Evolutionary conservation across 2,888 invertebrate genomes (phyloP).

Genomic region (Ommatoiulus sabulosus): DNA sequence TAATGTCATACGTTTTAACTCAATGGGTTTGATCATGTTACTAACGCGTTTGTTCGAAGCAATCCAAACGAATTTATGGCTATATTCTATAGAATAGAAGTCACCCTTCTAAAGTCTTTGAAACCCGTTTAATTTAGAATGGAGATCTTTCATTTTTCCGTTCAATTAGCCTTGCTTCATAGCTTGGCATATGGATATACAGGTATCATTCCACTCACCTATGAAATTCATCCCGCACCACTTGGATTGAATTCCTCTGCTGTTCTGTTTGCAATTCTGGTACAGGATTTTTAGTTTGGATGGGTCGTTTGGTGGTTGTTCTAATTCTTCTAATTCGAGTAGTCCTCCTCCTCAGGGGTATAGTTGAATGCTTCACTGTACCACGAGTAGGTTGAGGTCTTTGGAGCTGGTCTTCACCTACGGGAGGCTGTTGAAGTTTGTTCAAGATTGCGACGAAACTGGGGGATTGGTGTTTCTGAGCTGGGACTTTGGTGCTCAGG

Average conservation of each 20-base stretch:
- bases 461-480: slow-evolving; percentile 8
- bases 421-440: neutral
- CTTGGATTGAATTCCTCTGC: slow-evolving; percentile 2
- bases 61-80: neutral
- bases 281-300: neutral
- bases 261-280: slow-evolving; percentile 47
- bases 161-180: too few relatives aligned
- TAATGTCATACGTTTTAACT: too few relatives aligned
- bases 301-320: slow-evolving; percentile 32
- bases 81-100: neutral
- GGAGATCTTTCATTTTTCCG: neutral
- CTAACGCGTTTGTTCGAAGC: neutral
- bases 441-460: slow-evolving; percentile 51
- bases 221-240: neutral
- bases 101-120: too few relatives aligned
- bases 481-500: neutral
- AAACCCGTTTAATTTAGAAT: too few relatives aligned
- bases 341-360: neutral
- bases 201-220: neutral
- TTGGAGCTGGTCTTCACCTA: slow-evolving; percentile 50
- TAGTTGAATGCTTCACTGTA: neutral
- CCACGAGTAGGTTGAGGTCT: slow-evolving; percentile 47
- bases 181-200: neutral
- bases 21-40: neutral
- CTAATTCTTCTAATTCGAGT: neutral